Percentiles rank a stretch among this genome's conserved stretches.
phyloP scores from a whole-genome alignment of 1,140 invertebrate genomes.

The Penaeus indicus region DNA sequence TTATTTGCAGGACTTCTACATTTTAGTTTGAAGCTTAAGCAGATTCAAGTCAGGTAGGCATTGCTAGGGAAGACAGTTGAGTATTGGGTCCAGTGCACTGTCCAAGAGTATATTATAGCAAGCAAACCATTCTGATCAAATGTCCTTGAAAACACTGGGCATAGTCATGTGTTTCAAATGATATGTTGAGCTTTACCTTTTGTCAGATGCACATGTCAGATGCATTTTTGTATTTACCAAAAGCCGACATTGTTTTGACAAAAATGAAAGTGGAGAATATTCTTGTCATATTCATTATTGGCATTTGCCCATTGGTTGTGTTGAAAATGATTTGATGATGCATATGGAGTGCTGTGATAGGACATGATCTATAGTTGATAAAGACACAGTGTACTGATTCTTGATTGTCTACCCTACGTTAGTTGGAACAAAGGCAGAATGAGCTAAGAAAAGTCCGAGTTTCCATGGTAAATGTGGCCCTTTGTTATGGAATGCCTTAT shows the following conservation, averaged over 20 bases:
- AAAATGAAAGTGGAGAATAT: too few relatives aligned
- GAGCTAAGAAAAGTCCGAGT: slow-evolving; percentile 57
- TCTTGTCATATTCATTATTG: too few relatives aligned
- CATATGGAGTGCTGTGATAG: slow-evolving; percentile 1
- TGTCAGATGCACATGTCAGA: too few relatives aligned
- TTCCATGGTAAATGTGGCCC: slow-evolving; percentile 45
- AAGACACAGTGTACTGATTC: slow-evolving; percentile 45
- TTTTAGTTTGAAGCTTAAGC: neutral
- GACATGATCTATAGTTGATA: slow-evolving; percentile 16
- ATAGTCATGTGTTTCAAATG: neutral
- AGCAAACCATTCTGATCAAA: slow-evolving; percentile 42
- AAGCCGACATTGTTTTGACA: too few relatives aligned
- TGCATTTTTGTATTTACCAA: too few relatives aligned
- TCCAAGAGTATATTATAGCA: neutral
- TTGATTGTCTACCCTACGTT: slow-evolving; percentile 52
- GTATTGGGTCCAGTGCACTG: slow-evolving; percentile 45
- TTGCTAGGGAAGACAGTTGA: slow-evolving; percentile 50
- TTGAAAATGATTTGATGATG: slow-evolving; percentile 18
- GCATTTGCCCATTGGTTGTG: neutral
- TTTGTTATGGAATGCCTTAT: slow-evolving; percentile 50
- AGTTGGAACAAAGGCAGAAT: slow-evolving; percentile 59
- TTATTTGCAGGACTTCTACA: slow-evolving; percentile 13
- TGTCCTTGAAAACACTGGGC: slow-evolving; percentile 23
- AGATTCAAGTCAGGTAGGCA: slow-evolving; percentile 49
- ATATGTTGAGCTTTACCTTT: too few relatives aligned